These are phyloP conservation scores for Poeciliopsis gracilis DNA, from an alignment of 2,797 vertebrate genomes.

Conservation along the genomic window DNA sequence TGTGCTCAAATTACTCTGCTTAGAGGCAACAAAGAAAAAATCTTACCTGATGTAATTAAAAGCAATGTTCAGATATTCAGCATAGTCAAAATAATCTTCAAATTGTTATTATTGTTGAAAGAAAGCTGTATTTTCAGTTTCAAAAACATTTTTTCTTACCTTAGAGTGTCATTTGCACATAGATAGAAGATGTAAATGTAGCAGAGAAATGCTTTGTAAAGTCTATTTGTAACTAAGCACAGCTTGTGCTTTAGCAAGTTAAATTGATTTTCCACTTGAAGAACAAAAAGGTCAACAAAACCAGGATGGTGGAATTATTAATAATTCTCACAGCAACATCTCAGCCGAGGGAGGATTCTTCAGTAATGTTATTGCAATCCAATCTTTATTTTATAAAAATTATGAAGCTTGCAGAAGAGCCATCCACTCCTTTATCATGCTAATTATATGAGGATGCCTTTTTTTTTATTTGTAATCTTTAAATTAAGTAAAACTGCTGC, in stretches of 20 bases:
- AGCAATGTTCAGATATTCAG: background rate
- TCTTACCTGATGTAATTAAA: background rate
- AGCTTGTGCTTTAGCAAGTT: background rate
- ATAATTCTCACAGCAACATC: background rate
- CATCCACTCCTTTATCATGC: background rate
- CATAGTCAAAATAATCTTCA: background rate
- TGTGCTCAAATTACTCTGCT: background rate
- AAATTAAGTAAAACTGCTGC: background rate
- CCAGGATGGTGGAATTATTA: background rate
- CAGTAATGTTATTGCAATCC: background rate
- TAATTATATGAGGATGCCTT: background rate
- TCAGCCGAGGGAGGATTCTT: background rate
- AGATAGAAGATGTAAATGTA: background rate
- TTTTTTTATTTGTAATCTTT: background rate
- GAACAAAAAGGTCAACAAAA: constrained; percentile 6
- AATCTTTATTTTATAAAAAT: background rate
- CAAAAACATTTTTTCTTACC: background rate
- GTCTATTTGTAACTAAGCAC: background rate
- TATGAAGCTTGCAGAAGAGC: background rate
- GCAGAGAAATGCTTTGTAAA: background rate
- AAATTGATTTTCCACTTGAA: background rate
- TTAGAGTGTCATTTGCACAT: background rate
- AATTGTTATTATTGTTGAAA: background rate
- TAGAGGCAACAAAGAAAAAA: background rate
- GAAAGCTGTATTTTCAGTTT: background rate